These are phyloP conservation scores for Drosophila eohydei DNA, from an alignment of 2,888 invertebrate species.

Conservation along the genomic window DNA sequence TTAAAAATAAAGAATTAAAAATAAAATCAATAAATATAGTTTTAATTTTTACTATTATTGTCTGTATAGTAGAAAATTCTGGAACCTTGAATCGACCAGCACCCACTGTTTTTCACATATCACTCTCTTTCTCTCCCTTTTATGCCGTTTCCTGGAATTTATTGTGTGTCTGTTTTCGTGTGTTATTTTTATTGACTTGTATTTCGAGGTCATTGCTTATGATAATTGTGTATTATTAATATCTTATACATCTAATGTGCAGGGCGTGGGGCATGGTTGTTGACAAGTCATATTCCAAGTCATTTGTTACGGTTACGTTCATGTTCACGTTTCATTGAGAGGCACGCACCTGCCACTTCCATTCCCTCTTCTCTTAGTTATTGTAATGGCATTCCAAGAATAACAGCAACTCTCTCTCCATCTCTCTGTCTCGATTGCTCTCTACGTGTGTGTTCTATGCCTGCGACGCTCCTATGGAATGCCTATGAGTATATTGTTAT, in stretches of 20 bases:
- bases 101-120: background rate
- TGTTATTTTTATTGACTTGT: constrained; percentile 13
- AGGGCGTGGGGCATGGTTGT: constrained; percentile 1
- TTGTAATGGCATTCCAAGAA: constrained; percentile 61
- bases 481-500: constrained; percentile 40
- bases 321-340: constrained; percentile 9
- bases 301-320: constrained; percentile 10
- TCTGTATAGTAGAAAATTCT: background rate
- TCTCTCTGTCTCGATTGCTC: background rate
- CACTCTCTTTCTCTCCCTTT: background rate
- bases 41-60: background rate
- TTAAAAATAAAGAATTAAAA: background rate
- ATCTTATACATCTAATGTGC: background rate
- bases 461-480: constrained; percentile 4
- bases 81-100: background rate
- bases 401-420: constrained; percentile 10
- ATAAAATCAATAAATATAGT: background rate
- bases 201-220: constrained; percentile 22
- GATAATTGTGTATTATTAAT: constrained; percentile 24
- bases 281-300: constrained; percentile 21
- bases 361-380: constrained; percentile 22
- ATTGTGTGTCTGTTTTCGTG: constrained; percentile 13
- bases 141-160: background rate
- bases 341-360: constrained; percentile 17
- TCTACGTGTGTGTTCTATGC: background rate